These are phyloP conservation scores for Gymnarchus niloticus DNA, from an alignment of 2,113 vertebrate species.

Conservation along the genomic window DNA sequence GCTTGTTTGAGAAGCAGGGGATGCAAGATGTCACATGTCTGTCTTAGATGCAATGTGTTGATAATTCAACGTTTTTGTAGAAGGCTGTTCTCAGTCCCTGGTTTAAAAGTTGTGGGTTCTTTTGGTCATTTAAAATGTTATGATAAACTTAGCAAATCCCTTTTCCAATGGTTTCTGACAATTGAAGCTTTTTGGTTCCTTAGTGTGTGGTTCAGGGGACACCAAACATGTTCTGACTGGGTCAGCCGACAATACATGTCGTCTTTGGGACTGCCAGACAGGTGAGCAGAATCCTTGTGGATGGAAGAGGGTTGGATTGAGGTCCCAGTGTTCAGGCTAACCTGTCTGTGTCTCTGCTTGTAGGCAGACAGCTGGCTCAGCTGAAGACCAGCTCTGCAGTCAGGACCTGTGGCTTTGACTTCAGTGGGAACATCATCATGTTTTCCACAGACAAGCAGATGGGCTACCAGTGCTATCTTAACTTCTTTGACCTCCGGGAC, in stretches of 20 bases:
- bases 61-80: too few relatives aligned
- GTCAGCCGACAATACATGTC: slow-evolving; percentile 92
- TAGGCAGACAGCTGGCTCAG: slow-evolving; percentile 89
- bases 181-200: slow-evolving; percentile 33
- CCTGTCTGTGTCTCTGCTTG: not conserved
- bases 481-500: slow-evolving; percentile 88
- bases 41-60: not conserved
- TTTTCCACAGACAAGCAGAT: slow-evolving; percentile 99
- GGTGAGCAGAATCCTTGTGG: slow-evolving; percentile 55
- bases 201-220: slow-evolving; percentile 75
- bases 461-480: slow-evolving; percentile 94
- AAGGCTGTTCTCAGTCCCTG: not conserved
- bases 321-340: not conserved
- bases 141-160: not conserved
- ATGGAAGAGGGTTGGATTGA: not conserved
- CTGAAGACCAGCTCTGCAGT: slow-evolving; percentile 92
- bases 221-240: slow-evolving; percentile 89
- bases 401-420: slow-evolving; percentile 93
- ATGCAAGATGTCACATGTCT: not conserved
- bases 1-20: not conserved
- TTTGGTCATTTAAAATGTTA: not conserved
- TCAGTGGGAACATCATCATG: slow-evolving; percentile 98
- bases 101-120: too few relatives aligned
- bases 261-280: slow-evolving; percentile 95
- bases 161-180: not conserved